Evolutionary conservation across 2,113 vertebrate species (phyloP).

Genomic region (Myxocyprinus asiaticus): DNA sequence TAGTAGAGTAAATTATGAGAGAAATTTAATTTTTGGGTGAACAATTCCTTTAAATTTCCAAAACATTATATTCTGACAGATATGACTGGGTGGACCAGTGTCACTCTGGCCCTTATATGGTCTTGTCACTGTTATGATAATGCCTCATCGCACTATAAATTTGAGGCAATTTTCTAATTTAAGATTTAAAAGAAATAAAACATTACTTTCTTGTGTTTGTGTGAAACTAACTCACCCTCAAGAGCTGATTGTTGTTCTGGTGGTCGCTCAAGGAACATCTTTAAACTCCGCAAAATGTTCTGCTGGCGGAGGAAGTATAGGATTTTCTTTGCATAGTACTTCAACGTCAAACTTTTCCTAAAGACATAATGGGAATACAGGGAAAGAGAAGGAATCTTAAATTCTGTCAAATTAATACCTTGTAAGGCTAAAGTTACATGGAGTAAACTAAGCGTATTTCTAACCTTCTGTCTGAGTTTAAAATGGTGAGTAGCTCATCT

Average conservation of each 20-base stretch:
- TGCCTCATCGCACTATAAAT: too few relatives aligned
- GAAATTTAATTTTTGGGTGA: too few relatives aligned
- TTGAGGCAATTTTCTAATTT: too few relatives aligned
- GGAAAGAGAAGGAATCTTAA: background rate
- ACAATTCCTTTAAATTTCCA: too few relatives aligned
- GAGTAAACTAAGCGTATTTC: slow-evolving; percentile 25
- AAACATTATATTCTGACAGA: too few relatives aligned
- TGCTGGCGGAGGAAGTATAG: slow-evolving; percentile 96
- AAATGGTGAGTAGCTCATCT: slow-evolving; percentile 93
- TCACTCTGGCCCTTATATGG: too few relatives aligned
- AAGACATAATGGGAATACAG: slow-evolving; percentile 65
- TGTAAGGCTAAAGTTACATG: background rate
- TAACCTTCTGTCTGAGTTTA: slow-evolving; percentile 92
- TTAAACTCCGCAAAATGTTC: slow-evolving; percentile 89
- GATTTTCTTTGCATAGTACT: slow-evolving; percentile 98
- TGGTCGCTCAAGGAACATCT: slow-evolving; percentile 85
- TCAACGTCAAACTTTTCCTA: slow-evolving; percentile 93
- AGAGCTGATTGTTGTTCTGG: slow-evolving; percentile 83
- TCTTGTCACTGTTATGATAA: too few relatives aligned
- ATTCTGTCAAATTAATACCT: background rate
- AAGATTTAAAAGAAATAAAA: too few relatives aligned
- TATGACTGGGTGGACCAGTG: too few relatives aligned
- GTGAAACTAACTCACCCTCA: slow-evolving; percentile 88
- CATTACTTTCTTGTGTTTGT: background rate
- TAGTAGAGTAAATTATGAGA: too few relatives aligned